These are phyloP conservation scores for Euthynnus affinis DNA, from an alignment of 2,797 vertebrate genomes.

Conservation along the genomic window DNA sequence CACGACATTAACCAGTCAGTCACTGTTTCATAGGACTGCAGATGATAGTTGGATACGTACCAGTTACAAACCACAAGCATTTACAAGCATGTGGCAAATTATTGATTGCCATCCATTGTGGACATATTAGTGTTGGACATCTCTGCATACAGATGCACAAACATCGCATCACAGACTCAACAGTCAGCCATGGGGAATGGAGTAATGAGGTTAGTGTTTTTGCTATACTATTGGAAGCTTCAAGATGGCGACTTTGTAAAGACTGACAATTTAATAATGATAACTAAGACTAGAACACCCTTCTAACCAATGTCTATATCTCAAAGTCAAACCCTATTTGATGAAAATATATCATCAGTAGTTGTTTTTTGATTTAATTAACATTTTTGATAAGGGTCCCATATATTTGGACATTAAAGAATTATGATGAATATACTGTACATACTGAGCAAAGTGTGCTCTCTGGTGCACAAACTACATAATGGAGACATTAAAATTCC, in stretches of 20 bases:
- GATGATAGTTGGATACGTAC: constrained; percentile 10
- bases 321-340: not conserved
- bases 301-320: not conserved
- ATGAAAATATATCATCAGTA: not conserved
- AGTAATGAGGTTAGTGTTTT: not conserved
- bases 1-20: constrained; percentile 26
- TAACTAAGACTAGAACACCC: not conserved
- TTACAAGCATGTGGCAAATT: constrained; percentile 34
- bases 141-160: not conserved
- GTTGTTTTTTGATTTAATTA: not conserved
- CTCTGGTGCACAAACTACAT: not conserved
- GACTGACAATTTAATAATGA: not conserved
- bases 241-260: not conserved
- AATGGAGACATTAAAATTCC: not conserved
- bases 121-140: constrained; percentile 6
- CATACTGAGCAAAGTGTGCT: not conserved
- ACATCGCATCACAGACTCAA: not conserved
- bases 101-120: constrained; percentile 13
- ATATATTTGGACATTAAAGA: too few species aligned
- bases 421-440: too few species aligned
- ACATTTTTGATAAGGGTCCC: too few species aligned
- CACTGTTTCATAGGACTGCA: constrained; percentile 5
- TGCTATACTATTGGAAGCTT: not conserved
- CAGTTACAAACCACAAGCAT: constrained; percentile 46
- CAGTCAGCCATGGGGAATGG: not conserved